Evolutionary conservation across 2,888 invertebrate species (phyloP), one percentile per base, ranked within the genome.

Genomic region (Pinctada fucata): DNA sequence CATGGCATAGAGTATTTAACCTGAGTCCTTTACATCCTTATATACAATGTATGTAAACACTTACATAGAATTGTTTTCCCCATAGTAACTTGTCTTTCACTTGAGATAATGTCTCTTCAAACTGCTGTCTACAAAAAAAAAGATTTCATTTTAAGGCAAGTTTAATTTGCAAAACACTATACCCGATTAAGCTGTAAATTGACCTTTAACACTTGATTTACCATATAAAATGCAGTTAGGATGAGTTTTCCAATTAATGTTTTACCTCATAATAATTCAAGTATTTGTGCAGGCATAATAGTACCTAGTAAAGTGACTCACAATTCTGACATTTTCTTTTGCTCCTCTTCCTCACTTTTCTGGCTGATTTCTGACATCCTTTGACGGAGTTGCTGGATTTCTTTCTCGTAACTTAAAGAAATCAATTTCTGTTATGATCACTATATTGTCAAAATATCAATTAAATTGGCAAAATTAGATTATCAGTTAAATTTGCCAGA

Each of bases 1-100:
- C 31, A 31, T 31, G 31, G 31, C 31, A 31, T 31, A 31, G 31
- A 31, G 31, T 31, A 31, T 31, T 31, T 31, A 31, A 31, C 31
- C 31, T 31, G 31, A 31, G 31, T 31, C 31, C 31, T 31, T 31
- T 31, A 31, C 31, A 31, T 31, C 31, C 31, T 31, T 31, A 31
- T 31, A 31, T 31, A 31, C 31, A 31, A 31, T 31, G 31, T 31
- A 31, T 31, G 31, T 31, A 31, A 31, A 31, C 47, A 72, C 83
- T 80, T 78, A 84, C 85, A 81, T 80, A 85, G 31, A 66, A 48
- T 50, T 75, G 64, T 63, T 80, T 83, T 10, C 83, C 83, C 13
- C 76, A 58, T n/a, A 76, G 64, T 16, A 81, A 52, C 1, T 79
- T 51, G 16, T 79, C 73, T 63, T 75, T 72, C 16, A 81, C 50